Conservation (phyloP, 2,113 vertebrate species). For the Phasianus colchicus region DNA sequence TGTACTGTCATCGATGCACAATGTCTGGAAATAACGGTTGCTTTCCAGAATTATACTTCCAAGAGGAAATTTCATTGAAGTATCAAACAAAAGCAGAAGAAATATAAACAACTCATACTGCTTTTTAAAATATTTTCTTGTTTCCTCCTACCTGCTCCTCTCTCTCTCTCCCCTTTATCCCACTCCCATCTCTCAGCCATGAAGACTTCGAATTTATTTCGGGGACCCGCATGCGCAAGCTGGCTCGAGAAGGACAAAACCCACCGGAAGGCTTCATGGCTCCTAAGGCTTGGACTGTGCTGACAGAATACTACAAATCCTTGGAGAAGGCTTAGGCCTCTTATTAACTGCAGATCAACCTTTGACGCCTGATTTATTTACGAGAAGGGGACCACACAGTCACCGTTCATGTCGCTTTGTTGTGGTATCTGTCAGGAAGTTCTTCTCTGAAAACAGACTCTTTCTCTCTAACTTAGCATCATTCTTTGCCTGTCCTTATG, state of each 20-base stretch:
- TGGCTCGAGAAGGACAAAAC: conserved; percentile 93
- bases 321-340: conserved; percentile 89
- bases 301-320: conserved; percentile 94
- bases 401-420: conserved; percentile 65
- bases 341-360: conserved; percentile 43
- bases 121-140: neutral
- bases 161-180: neutral
- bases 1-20: neutral
- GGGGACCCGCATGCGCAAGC: conserved; percentile 95
- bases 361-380: conserved; percentile 61
- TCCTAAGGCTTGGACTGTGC: conserved; percentile 92
- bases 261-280: conserved; percentile 98
- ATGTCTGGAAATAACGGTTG: neutral
- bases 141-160: no score
- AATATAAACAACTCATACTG: neutral
- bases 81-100: neutral
- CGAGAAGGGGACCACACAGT: conserved; percentile 72
- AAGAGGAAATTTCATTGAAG: neutral
- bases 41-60: neutral
- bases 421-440: conserved; percentile 72
- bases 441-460: conserved; percentile 64
- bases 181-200: conserved; percentile 77
- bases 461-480: conserved; percentile 63
- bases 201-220: conserved; percentile 99
- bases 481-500: conserved; percentile 72